Evolutionary conservation across 2,113 vertebrate species (phyloP).

Genomic region (Chunga burmeisteri): DNA sequence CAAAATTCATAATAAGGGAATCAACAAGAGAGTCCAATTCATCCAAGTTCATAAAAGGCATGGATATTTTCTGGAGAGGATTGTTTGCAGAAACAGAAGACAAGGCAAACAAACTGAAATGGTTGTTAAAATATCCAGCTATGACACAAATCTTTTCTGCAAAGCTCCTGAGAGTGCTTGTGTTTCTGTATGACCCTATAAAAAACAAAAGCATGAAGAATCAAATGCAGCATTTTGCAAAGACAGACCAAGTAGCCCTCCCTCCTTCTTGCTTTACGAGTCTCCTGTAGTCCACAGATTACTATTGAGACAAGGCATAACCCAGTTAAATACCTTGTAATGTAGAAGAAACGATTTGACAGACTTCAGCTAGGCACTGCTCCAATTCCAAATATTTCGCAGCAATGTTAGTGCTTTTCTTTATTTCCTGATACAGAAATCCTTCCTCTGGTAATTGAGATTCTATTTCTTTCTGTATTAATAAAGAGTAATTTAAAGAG

Average conservation of each 20-base stretch:
- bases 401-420: constrained; percentile 65
- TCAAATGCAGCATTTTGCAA: neutral
- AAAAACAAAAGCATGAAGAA: neutral
- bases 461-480: constrained; percentile 47
- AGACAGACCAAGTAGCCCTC: neutral
- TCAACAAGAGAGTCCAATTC: constrained; percentile 75
- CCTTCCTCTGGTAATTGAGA: constrained; percentile 43
- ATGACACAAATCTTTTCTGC: constrained; percentile 66
- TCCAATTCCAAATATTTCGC: constrained; percentile 79
- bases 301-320: neutral
- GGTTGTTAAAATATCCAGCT: constrained; percentile 65
- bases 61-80: neutral
- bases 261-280: neutral
- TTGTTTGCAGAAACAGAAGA: neutral
- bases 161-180: constrained; percentile 37
- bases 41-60: constrained; percentile 4
- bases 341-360: constrained; percentile 63
- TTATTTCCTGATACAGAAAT: constrained; percentile 44
- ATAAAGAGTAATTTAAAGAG: neutral
- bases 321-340: constrained; percentile 77
- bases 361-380: constrained; percentile 74
- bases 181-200: constrained; percentile 24
- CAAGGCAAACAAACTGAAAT: constrained; percentile 30
- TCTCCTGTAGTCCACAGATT: neutral
- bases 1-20: constrained; percentile 71